Base-by-base conservation (phyloP, 2,888 invertebrate species). In the Ormia ochracea region DNA sequence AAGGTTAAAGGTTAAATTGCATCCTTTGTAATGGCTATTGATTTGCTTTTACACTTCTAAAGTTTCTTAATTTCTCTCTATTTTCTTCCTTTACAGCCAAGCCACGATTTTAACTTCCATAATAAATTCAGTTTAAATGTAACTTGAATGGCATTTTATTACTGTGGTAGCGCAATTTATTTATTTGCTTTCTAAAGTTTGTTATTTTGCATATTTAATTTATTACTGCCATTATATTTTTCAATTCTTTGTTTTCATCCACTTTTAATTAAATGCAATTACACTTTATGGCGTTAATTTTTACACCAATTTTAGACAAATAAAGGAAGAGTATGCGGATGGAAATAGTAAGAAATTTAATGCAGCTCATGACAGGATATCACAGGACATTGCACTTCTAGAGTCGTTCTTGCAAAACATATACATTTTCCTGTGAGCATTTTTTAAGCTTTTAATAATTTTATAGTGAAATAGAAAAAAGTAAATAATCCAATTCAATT, bases 41-140 rank as follows among this genome's bases (percentile, higher is more conserved):
- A 26, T 4, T 7, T 23, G 23, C 4, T 14, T 17, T 68, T 7
- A 17, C 19, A 45, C 31, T 36, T 48, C 14, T 17, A 17, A 38
- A 23, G 6, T n/a, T 54, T 63, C 19, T 54, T 54, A 54, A 33
- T 43, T 43, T 33, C 14, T n/a, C 4, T 23, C 36, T 19, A 19
- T 59, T 43, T 59, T 48, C 9, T 58, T 2, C 9, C 36, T 17
- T 33, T 19, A 28, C 9, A 1, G 1, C n/a, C 2, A n/a, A n/a
- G n/a, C 2, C 14, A 1, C 26, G 1, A 45, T 56, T 56, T 28
- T 2, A 26, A 56, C 45, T 58, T 58, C 65, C n/a, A 48, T 65
- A 65, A 17, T 65, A 43, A 69, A n/a, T 69, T 48, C 28, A 58
- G 48, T 58, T 58, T 26, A 61, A 61, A 72, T 72, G 43, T 21